Percentiles rank a stretch among this genome's conserved stretches.
These are phyloP conservation scores for Heterodera carotae DNA, from an alignment of 1,140 invertebrate genomes.

Conservation along the genomic window DNA sequence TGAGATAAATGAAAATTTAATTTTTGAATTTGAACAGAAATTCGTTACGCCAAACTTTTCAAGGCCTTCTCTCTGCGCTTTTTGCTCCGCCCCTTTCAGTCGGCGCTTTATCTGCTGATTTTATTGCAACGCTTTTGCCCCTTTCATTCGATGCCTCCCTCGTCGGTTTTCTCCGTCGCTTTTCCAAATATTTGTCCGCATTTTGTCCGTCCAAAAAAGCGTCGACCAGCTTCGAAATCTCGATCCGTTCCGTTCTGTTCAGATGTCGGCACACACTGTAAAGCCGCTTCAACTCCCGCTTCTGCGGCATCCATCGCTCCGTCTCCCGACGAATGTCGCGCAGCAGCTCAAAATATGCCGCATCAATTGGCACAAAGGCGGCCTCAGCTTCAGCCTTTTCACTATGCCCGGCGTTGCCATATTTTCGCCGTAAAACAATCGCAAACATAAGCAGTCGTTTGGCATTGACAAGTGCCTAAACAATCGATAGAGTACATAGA, in stretches of 20 bases:
- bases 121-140: no score
- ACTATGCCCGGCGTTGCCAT: not conserved
- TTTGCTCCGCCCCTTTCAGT: no score
- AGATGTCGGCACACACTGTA: not conserved
- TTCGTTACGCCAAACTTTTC: no score
- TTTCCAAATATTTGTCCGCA: not conserved
- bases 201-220: not conserved
- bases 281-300: not conserved
- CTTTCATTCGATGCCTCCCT: no score
- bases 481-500: no score
- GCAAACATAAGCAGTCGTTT: not conserved
- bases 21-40: no score
- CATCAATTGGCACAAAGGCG: not conserved
- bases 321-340: not conserved
- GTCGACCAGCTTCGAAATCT: not conserved
- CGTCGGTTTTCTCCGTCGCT: not conserved
- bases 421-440: not conserved
- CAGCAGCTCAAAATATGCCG: not conserved
- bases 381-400: not conserved
- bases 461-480: not conserved
- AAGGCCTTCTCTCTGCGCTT: not conserved
- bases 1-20: no score
- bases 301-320: not conserved
- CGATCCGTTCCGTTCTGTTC: not conserved
- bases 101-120: no score